Conservation (phyloP, 2,888 invertebrate genomes). For the Scelioninae gen. 2 region DNA sequence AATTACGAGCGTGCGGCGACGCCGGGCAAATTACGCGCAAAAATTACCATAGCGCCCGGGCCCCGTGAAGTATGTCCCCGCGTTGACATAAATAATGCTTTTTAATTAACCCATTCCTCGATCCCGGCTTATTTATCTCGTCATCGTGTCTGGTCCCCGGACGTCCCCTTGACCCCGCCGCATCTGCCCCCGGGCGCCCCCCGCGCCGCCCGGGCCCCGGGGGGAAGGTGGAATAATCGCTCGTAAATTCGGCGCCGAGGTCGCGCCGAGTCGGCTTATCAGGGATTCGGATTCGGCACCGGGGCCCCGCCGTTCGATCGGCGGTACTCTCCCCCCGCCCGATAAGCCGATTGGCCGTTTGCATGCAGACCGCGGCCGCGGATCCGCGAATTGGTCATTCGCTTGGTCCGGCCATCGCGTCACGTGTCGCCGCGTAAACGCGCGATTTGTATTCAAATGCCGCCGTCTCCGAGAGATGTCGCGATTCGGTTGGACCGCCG, state of each 20-base stretch:
- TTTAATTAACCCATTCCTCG: slow-evolving; percentile 56
- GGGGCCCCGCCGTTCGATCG: slow-evolving; percentile 32
- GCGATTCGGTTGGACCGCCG: slow-evolving; percentile 50
- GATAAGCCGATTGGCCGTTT: slow-evolving; percentile 49
- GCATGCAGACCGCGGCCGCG: slow-evolving; percentile 45
- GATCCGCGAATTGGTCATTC: slow-evolving; percentile 48
- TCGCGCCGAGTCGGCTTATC: slow-evolving; percentile 18
- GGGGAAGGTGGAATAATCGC: no score
- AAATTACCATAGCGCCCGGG: slow-evolving; percentile 51
- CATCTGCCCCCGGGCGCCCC: no score
- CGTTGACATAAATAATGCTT: slow-evolving; percentile 49
- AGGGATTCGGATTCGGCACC: slow-evolving; percentile 24
- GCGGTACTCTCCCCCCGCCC: slow-evolving; percentile 24
- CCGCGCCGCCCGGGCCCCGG: no score
- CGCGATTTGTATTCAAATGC: slow-evolving; percentile 58
- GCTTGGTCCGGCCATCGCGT: slow-evolving; percentile 53
- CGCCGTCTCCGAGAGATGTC: slow-evolving; percentile 43
- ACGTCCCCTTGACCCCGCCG: no score
- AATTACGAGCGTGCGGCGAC: slow-evolving; percentile 3
- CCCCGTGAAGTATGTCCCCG: slow-evolving; percentile 43
- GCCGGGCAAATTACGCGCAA: slow-evolving; percentile 54
- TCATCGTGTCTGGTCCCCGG: no score
- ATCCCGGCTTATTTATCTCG: slow-evolving; percentile 36
- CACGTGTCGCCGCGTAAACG: slow-evolving; percentile 54
- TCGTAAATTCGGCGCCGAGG: slow-evolving; percentile 21